phyloP scores from a whole-genome alignment of 2,797 vertebrate species.

The Phataginus tricuspis region DNA sequence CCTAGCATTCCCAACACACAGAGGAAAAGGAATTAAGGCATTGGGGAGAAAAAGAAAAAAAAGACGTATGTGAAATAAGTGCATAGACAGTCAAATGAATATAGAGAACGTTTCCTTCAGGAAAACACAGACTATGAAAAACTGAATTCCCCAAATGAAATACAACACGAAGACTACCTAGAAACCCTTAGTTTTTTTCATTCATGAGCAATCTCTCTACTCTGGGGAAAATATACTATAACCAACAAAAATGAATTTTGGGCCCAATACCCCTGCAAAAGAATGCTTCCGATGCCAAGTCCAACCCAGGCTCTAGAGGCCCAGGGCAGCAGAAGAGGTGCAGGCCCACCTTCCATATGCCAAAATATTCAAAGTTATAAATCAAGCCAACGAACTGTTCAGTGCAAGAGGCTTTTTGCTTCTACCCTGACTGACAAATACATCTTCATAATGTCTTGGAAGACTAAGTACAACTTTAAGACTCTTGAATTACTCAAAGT shows the following conservation, averaged over 20 bases:
- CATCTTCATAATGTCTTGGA: neutral
- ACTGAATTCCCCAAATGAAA: slow-evolving; percentile 5
- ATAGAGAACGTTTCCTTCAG: neutral
- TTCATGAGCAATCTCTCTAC: neutral
- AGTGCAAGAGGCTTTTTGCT: neutral
- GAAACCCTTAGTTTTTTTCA: neutral
- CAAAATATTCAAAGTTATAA: neutral
- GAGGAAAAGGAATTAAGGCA: neutral
- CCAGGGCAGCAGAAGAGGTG: neutral
- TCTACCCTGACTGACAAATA: neutral
- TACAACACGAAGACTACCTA: neutral
- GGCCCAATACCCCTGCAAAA: neutral
- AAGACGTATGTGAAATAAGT: neutral
- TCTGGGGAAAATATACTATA: neutral
- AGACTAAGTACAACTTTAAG: neutral
- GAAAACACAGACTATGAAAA: neutral
- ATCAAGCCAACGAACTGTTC: neutral
- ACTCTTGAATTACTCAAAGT: neutral
- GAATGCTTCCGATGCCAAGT: neutral
- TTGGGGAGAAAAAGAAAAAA: neutral
- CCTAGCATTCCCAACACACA: neutral
- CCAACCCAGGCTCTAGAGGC: neutral
- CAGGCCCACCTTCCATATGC: neutral
- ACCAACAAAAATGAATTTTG: neutral
- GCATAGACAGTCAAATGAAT: neutral